Evolutionary conservation across 2,113 vertebrate species (phyloP).

Genomic region (Passer domesticus): DNA sequence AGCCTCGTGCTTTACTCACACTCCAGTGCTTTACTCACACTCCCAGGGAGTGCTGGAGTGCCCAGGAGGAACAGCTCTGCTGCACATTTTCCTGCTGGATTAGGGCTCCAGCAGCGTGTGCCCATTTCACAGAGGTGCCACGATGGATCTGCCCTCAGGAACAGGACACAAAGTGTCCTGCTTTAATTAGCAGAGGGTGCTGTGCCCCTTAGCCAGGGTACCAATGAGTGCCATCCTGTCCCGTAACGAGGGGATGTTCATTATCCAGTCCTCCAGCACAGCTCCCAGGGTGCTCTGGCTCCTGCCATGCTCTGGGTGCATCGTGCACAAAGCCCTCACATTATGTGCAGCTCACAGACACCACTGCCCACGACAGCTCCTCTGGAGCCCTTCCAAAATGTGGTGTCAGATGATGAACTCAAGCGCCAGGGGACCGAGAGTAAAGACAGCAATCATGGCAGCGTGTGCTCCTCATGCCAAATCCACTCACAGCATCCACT

Average conservation of each 20-base stretch:
- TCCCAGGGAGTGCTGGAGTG: neutral
- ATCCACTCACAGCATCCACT: neutral
- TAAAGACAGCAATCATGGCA: neutral
- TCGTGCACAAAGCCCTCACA: neutral
- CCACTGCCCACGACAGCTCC: neutral
- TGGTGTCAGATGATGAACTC: conserved; percentile 19
- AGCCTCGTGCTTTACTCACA: neutral
- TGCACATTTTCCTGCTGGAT: neutral
- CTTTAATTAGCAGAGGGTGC: neutral
- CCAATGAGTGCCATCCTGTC: neutral
- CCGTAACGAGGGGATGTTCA: neutral
- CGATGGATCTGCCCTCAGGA: neutral
- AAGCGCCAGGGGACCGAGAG: neutral
- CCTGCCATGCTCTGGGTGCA: neutral
- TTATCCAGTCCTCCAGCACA: neutral
- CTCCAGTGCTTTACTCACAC: neutral
- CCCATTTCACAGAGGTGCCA: neutral
- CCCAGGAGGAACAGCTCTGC: neutral
- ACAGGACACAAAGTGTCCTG: neutral
- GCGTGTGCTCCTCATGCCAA: neutral
- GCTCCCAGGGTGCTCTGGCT: neutral
- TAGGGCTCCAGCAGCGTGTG: neutral
- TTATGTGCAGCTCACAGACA: conserved; percentile 1
- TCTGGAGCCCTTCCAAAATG: conserved; percentile 38
- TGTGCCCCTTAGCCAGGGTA: neutral